These are phyloP conservation scores for Grus americana DNA, from an alignment of 2,113 vertebrate genomes.

Conservation along the genomic window DNA sequence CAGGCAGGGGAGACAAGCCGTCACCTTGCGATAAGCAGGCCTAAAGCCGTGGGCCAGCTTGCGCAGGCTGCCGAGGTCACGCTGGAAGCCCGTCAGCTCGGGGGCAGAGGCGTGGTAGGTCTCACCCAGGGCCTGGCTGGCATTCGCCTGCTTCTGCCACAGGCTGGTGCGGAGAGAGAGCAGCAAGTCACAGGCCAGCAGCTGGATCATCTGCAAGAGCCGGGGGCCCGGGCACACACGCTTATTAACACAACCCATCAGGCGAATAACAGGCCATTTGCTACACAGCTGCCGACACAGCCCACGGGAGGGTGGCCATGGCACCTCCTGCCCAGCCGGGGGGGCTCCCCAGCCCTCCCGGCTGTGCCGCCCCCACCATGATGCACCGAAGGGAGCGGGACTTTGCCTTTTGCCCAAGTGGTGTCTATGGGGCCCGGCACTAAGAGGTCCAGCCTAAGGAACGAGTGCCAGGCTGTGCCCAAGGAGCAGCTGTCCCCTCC, in stretches of 20 bases:
- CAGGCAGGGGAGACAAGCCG: fast-evolving
- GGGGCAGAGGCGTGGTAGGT: slow-evolving; percentile 84
- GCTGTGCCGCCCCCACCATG: fast-evolving
- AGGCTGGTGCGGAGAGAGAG: slow-evolving; percentile 90
- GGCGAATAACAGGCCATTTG: background rate
- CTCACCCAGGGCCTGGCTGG: slow-evolving; percentile 84
- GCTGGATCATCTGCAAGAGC: slow-evolving; percentile 86
- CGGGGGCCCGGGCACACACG: background rate
- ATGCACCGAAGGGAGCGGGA: background rate
- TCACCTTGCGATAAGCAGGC: slow-evolving; percentile 93
- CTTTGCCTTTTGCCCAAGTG: background rate
- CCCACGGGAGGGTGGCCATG: fast-evolving
- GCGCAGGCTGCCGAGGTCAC: slow-evolving; percentile 91
- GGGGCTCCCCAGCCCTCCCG: background rate
- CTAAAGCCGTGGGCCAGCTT: slow-evolving; percentile 90
- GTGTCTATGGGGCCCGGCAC: fast-evolving
- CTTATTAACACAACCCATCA: background rate
- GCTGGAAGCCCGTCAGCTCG: slow-evolving; percentile 93
- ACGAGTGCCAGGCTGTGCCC: background rate
- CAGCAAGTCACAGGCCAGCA: slow-evolving; percentile 91
- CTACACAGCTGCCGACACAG: fast-evolving
- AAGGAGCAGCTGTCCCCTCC: background rate
- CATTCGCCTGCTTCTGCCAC: slow-evolving; percentile 87
- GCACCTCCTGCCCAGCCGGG: background rate
- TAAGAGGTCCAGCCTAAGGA: background rate